Evolutionary conservation across 2,888 invertebrate species (phyloP), one percentile per base, ranked within the genome.

Genomic region (Ophonus ardosiacus): DNA sequence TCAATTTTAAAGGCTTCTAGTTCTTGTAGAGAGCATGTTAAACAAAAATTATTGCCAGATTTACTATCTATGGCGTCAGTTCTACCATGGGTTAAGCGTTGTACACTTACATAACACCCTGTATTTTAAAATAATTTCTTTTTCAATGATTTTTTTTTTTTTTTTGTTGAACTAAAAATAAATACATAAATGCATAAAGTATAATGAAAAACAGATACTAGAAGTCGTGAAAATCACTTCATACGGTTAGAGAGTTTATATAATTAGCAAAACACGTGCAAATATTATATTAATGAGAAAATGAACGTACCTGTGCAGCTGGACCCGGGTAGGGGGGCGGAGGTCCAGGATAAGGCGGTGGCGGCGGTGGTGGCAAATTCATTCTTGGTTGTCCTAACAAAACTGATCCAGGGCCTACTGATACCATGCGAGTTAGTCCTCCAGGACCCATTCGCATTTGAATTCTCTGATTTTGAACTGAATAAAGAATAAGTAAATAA

Each of bases 331-430:
- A 95, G 0, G 94, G 94, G n/a, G 94, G 94, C 15, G 95, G 94
- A 6, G 95, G 95, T 74, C 95, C 95, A 21, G 95, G 94, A 90
- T 94, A 94, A 85, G 95, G 95, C 40, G 96, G 96, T 81, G 96
- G 96, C 2, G 96, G 96, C 38, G 95, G 94, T 8, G 95, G 93
- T 0, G 93, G 92, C 31, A 91, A 90, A 5, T 90, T 90, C 40
- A 91, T 90, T 86, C 92, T 89, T 13, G 92, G 90, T 7, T 91
- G 89, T 1, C 91, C 88, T 65, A 91, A 90, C n/a, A 86, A 83
- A 8, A 85, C 86, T 8, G 81, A 71, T 68, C 85, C 61, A 43
- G 82, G 74, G 63, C 87, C 87, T 3, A 88, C 88, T 6, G 88
- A 87, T 76, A 88, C 86, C 88, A 90, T 88, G 7, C 90, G 87